phyloP scores from a whole-genome alignment of 2,888 invertebrate genomes.

The Gisinianus flammeolus region DNA sequence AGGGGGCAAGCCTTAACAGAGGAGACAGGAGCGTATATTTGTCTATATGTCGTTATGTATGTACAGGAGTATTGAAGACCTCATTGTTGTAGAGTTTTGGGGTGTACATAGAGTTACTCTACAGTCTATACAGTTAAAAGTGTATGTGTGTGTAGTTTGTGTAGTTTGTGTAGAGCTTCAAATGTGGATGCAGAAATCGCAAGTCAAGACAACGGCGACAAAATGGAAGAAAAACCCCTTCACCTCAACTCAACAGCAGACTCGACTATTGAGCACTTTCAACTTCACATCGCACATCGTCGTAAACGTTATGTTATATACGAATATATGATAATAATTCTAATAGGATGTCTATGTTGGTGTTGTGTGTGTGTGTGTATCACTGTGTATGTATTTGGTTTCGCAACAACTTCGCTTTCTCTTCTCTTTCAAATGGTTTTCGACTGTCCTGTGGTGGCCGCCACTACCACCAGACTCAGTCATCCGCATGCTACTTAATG shows the following conservation, averaged over 20 bases:
- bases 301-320: background rate
- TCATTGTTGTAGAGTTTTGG: background rate
- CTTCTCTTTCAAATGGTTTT: background rate
- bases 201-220: background rate
- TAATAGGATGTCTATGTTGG: background rate
- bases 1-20: too few species aligned
- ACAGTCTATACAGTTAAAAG: too few species aligned
- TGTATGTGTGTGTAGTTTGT: background rate
- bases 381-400: background rate
- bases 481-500: background rate
- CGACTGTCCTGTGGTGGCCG: background rate
- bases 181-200: background rate
- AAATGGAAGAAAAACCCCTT: constrained; percentile 19
- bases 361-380: background rate
- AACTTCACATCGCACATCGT: background rate
- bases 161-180: background rate
- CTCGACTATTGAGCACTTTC: background rate
- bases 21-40: too few species aligned
- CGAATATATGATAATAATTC: background rate
- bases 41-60: background rate
- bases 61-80: background rate
- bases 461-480: background rate
- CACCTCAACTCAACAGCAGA: constrained; percentile 19
- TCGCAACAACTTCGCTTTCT: background rate
- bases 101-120: too few species aligned